A percentile compares a stretch with the other conserved stretches of the same genome.
Evolutionary conservation across 2,797 vertebrate genomes (phyloP).

Genomic region (Cebuella pygmaea): DNA sequence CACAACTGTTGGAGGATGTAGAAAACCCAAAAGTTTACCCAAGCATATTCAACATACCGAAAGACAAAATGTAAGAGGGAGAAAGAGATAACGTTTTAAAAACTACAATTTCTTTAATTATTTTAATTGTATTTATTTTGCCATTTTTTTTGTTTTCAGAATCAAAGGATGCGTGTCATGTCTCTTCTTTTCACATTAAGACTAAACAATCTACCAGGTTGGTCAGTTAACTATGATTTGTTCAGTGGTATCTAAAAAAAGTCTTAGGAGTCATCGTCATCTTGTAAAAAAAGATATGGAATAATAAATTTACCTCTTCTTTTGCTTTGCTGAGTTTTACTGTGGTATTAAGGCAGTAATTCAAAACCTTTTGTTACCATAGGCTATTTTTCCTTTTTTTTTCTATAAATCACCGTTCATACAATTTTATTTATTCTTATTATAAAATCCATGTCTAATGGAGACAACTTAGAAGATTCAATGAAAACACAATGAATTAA

Average conservation of each 20-base stretch:
- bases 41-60: not conserved
- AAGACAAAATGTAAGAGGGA: not conserved
- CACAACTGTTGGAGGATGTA: not conserved
- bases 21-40: not conserved
- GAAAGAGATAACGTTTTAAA: not conserved
- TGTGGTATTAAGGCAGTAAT: not conserved
- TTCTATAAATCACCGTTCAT: not conserved
- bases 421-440: slow-evolving; percentile 30
- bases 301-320: not conserved
- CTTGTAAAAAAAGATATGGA: not conserved
- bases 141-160: not conserved
- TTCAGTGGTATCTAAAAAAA: not conserved
- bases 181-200: not conserved
- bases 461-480: not conserved
- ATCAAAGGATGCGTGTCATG: not conserved
- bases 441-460: not conserved
- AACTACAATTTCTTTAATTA: not conserved
- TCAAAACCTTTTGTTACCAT: not conserved
- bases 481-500: not conserved
- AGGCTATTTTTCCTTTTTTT: not conserved
- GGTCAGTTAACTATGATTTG: not conserved
- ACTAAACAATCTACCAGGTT: not conserved
- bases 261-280: not conserved
- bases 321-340: slow-evolving; percentile 14
- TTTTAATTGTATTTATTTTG: not conserved